These are phyloP conservation scores for Thalassarche chlororhynchos DNA, from an alignment of 2,113 vertebrate species.

Conservation along the genomic window DNA sequence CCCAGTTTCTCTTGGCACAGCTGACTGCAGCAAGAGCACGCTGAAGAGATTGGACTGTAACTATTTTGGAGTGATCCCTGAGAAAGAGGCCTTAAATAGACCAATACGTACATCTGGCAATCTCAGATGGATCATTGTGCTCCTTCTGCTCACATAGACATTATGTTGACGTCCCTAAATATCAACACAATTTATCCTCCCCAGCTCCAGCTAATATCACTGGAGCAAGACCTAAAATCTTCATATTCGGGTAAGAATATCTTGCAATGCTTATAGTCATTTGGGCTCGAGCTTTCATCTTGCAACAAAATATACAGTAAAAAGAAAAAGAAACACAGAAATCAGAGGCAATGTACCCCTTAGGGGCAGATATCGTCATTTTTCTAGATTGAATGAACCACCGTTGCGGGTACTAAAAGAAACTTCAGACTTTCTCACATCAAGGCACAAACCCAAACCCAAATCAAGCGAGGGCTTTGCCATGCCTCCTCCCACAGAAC, in stretches of 20 bases:
- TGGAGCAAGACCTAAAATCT: not conserved
- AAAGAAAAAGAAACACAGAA: not conserved
- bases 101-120: not conserved
- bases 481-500: not conserved
- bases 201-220: not conserved
- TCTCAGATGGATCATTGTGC: slow-evolving; percentile 25
- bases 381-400: not conserved
- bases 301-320: not conserved
- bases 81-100: slow-evolving; percentile 57
- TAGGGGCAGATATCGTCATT: not conserved
- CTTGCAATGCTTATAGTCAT: not conserved
- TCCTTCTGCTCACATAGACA: not conserved
- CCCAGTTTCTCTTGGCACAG: slow-evolving; percentile 18
- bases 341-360: not conserved
- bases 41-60: not conserved
- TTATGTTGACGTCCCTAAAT: not conserved
- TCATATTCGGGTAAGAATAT: not conserved
- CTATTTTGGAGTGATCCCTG: slow-evolving; percentile 47
- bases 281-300: not conserved
- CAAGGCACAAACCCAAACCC: not conserved
- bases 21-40: not conserved
- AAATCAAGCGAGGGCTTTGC: not conserved
- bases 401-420: not conserved
- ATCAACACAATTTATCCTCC: not conserved
- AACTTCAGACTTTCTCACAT: not conserved